These are phyloP conservation scores for Meta bourneti DNA, from an alignment of 2,888 invertebrate species.

Conservation along the genomic window DNA sequence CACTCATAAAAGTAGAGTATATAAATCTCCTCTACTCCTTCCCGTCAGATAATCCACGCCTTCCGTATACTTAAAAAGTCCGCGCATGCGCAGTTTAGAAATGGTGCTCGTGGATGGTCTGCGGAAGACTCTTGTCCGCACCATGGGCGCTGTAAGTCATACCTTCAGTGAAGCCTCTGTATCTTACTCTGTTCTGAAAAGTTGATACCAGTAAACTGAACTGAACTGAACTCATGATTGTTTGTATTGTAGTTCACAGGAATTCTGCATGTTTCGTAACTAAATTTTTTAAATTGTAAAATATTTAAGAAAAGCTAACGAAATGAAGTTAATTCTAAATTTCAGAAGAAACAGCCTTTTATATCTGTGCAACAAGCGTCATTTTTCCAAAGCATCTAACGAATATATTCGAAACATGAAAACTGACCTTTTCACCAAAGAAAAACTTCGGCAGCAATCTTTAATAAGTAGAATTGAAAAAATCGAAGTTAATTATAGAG, in stretches of 20 bases:
- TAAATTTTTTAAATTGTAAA: background rate
- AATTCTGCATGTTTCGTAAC: background rate
- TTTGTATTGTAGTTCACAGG: background rate
- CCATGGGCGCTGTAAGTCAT: too few species aligned
- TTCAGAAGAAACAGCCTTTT: background rate
- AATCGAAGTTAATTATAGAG: conserved; percentile 90
- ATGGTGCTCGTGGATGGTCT: too few species aligned
- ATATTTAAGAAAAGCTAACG: background rate
- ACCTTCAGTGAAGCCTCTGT: too few species aligned
- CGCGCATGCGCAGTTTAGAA: too few species aligned
- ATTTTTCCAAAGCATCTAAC: conserved; percentile 55
- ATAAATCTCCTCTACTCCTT: too few species aligned
- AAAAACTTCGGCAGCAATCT: conserved; percentile 87
- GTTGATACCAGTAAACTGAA: background rate
- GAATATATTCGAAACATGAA: conserved; percentile 77
- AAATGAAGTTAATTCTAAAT: conserved; percentile 30
- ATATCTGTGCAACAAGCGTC: conserved; percentile 4
- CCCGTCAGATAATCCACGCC: too few species aligned
- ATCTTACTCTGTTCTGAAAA: background rate
- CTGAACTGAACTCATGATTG: conserved; percentile 8
- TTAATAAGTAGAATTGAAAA: conserved; percentile 93
- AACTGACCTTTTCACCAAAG: conserved; percentile 86
- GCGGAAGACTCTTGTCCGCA: too few species aligned
- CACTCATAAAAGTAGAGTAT: too few species aligned
- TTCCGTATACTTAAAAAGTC: too few species aligned